phyloP scores from a whole-genome alignment of 2,113 vertebrate genomes.

The Diphyllodes magnificus region DNA sequence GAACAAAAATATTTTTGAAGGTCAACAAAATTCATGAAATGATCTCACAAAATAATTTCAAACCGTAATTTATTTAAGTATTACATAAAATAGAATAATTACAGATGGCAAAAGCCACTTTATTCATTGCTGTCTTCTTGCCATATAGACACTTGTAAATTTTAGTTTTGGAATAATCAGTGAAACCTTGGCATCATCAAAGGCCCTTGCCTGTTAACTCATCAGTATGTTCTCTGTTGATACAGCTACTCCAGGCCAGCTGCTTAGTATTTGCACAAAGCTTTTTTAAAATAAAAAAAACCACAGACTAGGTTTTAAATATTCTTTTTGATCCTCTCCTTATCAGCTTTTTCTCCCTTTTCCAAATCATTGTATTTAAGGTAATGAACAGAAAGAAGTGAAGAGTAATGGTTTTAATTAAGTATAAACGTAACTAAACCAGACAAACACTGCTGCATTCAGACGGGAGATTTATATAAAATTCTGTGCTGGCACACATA shows the following conservation, averaged over 20 bases:
- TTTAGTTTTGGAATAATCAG: neutral
- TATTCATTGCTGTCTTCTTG: neutral
- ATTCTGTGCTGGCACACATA: neutral
- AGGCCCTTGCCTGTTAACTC: neutral
- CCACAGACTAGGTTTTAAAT: neutral
- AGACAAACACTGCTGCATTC: neutral
- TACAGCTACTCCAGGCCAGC: neutral
- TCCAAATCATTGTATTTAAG: neutral
- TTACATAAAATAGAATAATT: neutral
- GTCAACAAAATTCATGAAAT: neutral
- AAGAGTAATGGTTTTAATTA: neutral
- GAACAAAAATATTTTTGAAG: neutral
- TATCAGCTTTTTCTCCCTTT: neutral
- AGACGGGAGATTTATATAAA: neutral
- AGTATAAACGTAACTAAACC: neutral
- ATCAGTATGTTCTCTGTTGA: neutral
- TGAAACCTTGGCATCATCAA: neutral
- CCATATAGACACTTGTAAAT: neutral
- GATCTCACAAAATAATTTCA: neutral
- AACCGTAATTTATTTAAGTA: neutral
- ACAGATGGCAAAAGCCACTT: neutral
- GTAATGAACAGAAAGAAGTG: neutral
- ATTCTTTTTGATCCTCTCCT: neutral
- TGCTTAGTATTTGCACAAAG: neutral
- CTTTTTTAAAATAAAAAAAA: neutral